A percentile compares a stretch with the other conserved stretches of the same genome.
Conservation (phyloP, 1,140 invertebrate species). For the Pseudomyrmex flavicornis region DNA sequence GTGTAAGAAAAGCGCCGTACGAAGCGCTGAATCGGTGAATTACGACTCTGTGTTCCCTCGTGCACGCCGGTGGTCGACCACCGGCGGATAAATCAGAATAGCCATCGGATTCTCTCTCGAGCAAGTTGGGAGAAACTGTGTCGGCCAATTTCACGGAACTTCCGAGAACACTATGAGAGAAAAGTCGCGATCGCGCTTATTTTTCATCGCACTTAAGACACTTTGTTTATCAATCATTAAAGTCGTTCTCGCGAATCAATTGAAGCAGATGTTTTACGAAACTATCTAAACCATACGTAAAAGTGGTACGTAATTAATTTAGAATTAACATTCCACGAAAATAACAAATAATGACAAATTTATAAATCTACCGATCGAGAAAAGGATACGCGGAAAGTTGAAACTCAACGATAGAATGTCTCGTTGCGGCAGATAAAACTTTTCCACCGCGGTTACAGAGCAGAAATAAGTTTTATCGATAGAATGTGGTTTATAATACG, state of each 20-base stretch:
- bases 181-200: background rate
- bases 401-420: background rate
- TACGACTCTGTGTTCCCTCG: background rate
- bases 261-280: background rate
- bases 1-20: slow-evolving; percentile 1
- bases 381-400: background rate
- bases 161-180: background rate
- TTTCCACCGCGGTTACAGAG: background rate
- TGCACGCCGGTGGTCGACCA: background rate
- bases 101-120: background rate
- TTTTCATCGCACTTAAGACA: background rate
- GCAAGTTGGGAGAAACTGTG: background rate
- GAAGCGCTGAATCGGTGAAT: slow-evolving; percentile 31
- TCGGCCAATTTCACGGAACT: slow-evolving; percentile 6
- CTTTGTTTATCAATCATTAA: background rate
- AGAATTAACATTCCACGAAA: background rate
- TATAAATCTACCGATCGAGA: background rate
- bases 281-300: background rate
- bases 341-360: slow-evolving; percentile 18
- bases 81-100: slow-evolving; percentile 26
- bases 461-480: slow-evolving; percentile 47
- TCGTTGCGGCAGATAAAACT: slow-evolving; percentile 18
- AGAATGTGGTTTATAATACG: slow-evolving; percentile 49
- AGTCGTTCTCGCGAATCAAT: no score
- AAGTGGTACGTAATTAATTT: background rate